A percentile compares a stretch with the other conserved stretches of the same genome.
Conservation (phyloP, 1,140 invertebrate genomes). For the Trichomalopsis sarcophagae region DNA sequence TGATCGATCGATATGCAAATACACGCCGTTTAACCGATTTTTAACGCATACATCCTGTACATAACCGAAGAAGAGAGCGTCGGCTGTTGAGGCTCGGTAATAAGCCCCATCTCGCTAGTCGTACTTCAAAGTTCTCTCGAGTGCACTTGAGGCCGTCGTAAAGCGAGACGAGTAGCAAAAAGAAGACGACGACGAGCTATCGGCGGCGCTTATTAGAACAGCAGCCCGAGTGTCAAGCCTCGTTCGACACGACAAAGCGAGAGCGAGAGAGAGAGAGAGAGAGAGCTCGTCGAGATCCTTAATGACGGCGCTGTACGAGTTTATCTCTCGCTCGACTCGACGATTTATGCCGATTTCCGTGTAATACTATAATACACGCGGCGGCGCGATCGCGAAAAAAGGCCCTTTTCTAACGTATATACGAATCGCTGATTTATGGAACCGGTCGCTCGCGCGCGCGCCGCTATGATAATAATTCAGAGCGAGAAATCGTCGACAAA, state of each 20-base stretch:
- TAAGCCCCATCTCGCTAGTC: too few relatives aligned
- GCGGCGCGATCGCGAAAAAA: background rate
- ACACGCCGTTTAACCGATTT: too few relatives aligned
- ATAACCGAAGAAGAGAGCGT: too few relatives aligned
- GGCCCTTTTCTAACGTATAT: background rate
- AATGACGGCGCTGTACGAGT: background rate
- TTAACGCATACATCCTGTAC: too few relatives aligned
- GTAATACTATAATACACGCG: background rate
- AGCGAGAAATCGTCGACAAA: background rate
- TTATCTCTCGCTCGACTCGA: background rate
- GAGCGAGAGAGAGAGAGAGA: too few relatives aligned
- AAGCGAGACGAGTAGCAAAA: background rate
- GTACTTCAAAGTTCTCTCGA: too few relatives aligned
- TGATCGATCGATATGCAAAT: background rate
- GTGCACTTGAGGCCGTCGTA: background rate
- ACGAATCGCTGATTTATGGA: background rate
- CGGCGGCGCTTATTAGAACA: background rate
- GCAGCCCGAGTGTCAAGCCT: too few relatives aligned
- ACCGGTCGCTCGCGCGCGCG: background rate
- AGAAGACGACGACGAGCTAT: background rate
- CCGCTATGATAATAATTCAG: background rate
- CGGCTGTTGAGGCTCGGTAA: too few relatives aligned
- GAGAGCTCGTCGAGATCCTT: too few relatives aligned
- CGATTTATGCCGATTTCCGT: background rate
- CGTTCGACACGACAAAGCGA: too few relatives aligned